Evolutionary conservation across 2,113 vertebrate species (phyloP).

Genomic region (Accipiter cooperii): DNA sequence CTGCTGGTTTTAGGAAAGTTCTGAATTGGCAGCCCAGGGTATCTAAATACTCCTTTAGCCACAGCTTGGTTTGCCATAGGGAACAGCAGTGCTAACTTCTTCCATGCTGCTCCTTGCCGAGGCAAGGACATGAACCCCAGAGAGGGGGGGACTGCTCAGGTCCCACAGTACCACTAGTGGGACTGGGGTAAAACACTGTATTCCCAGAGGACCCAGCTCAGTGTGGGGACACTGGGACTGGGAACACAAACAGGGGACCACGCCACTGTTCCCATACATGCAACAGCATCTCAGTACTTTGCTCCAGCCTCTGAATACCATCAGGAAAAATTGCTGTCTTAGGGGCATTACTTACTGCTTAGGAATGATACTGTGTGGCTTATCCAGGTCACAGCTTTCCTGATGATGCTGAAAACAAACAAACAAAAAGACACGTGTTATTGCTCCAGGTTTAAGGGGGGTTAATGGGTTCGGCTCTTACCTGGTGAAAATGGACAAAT

Average conservation of each 20-base stretch:
- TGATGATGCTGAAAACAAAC: not conserved
- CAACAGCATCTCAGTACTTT: not conserved
- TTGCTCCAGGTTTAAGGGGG: not conserved
- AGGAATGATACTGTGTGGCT: not conserved
- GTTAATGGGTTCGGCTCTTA: not conserved
- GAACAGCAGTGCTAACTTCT: not conserved
- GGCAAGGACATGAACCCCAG: not conserved
- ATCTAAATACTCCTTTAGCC: slow-evolving; percentile 41
- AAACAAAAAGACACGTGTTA: not conserved
- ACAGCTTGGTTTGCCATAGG: not conserved
- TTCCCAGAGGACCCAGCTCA: not conserved
- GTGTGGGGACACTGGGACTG: not conserved
- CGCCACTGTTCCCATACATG: not conserved
- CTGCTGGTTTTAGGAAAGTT: slow-evolving; percentile 33
- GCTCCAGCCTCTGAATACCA: not conserved
- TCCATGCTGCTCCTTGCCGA: not conserved
- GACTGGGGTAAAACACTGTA: not conserved
- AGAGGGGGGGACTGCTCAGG: not conserved
- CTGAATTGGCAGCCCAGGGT: slow-evolving; percentile 35
- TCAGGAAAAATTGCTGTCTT: not conserved
- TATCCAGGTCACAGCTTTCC: not conserved
- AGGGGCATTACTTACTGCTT: not conserved
- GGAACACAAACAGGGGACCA: not conserved
- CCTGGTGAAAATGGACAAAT: not conserved
- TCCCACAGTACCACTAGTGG: not conserved